These are phyloP conservation scores for Micoletzkya japonica DNA, from an alignment of 2,888 invertebrate genomes.

Conservation along the genomic window DNA sequence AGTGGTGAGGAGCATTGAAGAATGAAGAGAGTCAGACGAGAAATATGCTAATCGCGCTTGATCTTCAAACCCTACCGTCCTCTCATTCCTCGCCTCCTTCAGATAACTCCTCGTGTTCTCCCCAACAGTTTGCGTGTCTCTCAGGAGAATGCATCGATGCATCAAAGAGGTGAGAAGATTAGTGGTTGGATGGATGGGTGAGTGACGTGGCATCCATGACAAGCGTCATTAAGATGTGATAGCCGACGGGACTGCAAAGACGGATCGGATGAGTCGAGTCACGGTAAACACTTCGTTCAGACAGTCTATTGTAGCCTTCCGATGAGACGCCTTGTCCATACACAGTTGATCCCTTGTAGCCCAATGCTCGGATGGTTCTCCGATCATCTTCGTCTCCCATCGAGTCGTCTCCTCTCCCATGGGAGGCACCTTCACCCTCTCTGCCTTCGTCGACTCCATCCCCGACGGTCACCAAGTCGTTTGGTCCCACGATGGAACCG, in stretches of 20 bases:
- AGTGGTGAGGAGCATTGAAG: no score
- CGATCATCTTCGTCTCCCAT: conserved; percentile 45
- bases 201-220: neutral
- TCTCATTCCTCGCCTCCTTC: conserved; percentile 23
- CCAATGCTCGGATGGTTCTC: conserved; percentile 44
- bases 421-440: conserved; percentile 41
- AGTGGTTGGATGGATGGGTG: no score
- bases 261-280: conserved; percentile 78
- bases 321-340: neutral
- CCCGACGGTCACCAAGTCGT: conserved; percentile 40
- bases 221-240: conserved; percentile 74
- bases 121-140: conserved; percentile 48
- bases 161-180: neutral
- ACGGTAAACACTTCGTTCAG: conserved; percentile 31
- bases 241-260: conserved; percentile 89
- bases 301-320: neutral
- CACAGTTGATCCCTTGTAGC: conserved; percentile 30
- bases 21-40: no score
- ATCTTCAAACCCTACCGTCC: neutral
- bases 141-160: conserved; percentile 47
- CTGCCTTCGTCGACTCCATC: conserved; percentile 42
- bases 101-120: conserved; percentile 41
- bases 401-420: conserved; percentile 38
- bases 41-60: no score
- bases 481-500: conserved; percentile 37